Base-by-base conservation (phyloP, 2,797 vertebrate species). In the Sus cebifrons region DNA sequence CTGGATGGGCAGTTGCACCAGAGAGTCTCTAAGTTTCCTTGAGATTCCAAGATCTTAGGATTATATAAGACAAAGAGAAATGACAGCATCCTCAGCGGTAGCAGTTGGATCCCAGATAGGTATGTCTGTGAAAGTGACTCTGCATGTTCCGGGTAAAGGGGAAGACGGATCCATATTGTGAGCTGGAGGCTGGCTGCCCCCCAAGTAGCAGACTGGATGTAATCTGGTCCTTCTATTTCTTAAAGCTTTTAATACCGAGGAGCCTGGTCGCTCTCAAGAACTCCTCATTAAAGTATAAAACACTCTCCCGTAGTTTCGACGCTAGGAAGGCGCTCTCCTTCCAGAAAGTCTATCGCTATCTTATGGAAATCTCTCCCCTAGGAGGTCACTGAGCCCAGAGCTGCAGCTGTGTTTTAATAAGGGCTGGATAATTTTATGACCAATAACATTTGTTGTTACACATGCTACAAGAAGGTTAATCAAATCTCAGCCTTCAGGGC, bases 371-470 rank as follows among this genome's bases (percentile, higher is more conserved):
- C 96, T 98, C 95, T 97, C 97, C 98, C 97, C 94, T 36, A 97
- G 96, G 97, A 98, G 95, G 96, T 95, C 94, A 73, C 73, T 52
- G 97, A 96, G 97, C 97, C 98, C 95, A 89, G 96, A 94, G 94
- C 95, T 97, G 94, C 97, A 98, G 98, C 98, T 98, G 98, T 96
- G 96, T 97, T 98, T 98, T 97, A 98, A 98, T 98, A 98, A 98
- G 98, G 95, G 92, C 97, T 96, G 96, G 97, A 95, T 98, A 98
- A 98, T 98, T 98, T 98, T 98, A 98, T 97, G 98, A 97, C 97
- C 97, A 97, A 97, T 97, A 98, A 98, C 97, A 96, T 98, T 98
- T 98, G 95, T 96, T n/a, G 85, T 97, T 98, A 97, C 96, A 98
- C 96, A 96, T 95, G 96, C 96, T 98, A 96, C 97, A 97, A 95